Base-by-base conservation (phyloP, 2,888 invertebrate species). In the Dryomyza anilis region DNA sequence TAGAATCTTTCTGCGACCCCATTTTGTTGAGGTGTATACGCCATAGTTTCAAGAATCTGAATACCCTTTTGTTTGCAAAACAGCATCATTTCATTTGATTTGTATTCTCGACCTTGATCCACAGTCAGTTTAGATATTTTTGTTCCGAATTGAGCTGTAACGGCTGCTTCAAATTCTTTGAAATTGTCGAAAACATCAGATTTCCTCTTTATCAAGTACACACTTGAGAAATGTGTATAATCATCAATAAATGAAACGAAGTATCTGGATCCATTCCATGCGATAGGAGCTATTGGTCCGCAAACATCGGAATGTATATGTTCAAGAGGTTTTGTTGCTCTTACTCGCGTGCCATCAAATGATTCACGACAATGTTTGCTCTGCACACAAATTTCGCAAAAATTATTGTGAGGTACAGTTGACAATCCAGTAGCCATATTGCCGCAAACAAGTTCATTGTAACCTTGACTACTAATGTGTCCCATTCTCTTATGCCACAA, bases 51-150 rank as follows among this genome's bases (percentile, higher is more conserved):
- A 7, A 53, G 27, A 29, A 63, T 29, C 29, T 68, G 36, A 27
- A 77, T 78, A 0, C 77, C 78, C 61, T 75, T 63, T 8, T 63
- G 46, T 14, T 65, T 69, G 4, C 73, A 67, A 56, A 66, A 72
- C 1, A 66, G 6, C 5, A 61, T 58, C 5, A 73, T 46, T 19
- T 58, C 58, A 7, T 68, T 65, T 53, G 70, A 70, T 0, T 67
- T 27, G 50, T 75, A 80, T 63, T 79, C 74, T 7, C 70, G 67
- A 4, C 76, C 67, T 58, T 67, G 65, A 57, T 67, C 67, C 7
- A 65, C 10, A 68, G 21, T n/a, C n/a, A n/a, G n/a, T n/a, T n/a
- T n/a, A n/a, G n/a, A n/a, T n/a, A n/a, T n/a, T n/a, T n/a, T n/a
- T n/a, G n/a, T n/a, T n/a, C n/a, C n/a, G n/a, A n/a, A n/a, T n/a